phyloP scores from a whole-genome alignment of 2,888 invertebrate species.

The Diachrysia chrysitis region DNA sequence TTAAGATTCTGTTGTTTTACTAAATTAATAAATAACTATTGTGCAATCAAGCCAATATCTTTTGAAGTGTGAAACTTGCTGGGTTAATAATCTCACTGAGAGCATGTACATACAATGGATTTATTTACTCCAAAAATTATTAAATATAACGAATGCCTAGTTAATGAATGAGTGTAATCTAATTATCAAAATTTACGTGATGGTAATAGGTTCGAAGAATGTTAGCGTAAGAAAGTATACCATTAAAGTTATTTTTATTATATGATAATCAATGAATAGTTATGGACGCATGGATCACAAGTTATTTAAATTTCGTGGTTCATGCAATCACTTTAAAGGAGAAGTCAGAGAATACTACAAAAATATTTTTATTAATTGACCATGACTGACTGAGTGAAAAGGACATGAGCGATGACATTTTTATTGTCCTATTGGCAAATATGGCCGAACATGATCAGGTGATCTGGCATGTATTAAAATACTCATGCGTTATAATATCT shows the following conservation, averaged over 20 bases:
- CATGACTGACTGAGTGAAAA: conserved; percentile 14
- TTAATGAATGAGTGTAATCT: conserved; percentile 62
- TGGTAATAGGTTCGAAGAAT: conserved; percentile 51
- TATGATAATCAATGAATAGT: conserved; percentile 58
- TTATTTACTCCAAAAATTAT: conserved; percentile 84
- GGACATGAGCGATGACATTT: conserved; percentile 30
- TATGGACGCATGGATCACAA: conserved; percentile 39
- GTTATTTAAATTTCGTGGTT: conserved; percentile 35
- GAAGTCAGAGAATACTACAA: not conserved
- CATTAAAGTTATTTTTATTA: conserved; percentile 74
- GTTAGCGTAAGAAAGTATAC: conserved; percentile 76
- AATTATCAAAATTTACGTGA: conserved; percentile 63
- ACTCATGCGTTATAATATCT: conserved; percentile 17
- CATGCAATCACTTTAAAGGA: conserved; percentile 13
- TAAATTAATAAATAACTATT: not conserved
- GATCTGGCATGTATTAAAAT: conserved; percentile 26
- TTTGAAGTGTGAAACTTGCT: conserved; percentile 59
- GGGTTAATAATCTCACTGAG: conserved; percentile 77
- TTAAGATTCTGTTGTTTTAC: not conserved
- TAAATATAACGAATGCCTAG: conserved; percentile 61
- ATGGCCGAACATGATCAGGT: conserved; percentile 10
- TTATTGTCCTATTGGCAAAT: conserved; percentile 9
- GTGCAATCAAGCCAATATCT: not conserved
- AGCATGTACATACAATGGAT: conserved; percentile 79
- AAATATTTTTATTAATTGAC: not conserved